Percentiles rank a stretch among this genome's conserved stretches.
phyloP scores from a whole-genome alignment of 1,140 invertebrate genomes.

The Calliphora vicina region DNA sequence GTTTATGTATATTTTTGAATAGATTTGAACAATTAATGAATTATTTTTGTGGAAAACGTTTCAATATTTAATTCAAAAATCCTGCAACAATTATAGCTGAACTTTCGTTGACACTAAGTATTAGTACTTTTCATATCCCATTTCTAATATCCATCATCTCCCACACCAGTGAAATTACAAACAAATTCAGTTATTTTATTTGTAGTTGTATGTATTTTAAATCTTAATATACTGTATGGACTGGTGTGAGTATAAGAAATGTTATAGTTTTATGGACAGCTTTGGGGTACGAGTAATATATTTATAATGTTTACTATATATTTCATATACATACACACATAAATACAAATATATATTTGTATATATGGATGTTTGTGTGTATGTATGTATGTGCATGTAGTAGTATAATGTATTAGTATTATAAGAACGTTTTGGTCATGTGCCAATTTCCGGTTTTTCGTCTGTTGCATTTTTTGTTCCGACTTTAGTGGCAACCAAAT shows the following conservation, averaged over 20 bases:
- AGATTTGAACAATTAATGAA: too few species aligned
- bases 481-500: background rate
- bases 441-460: conserved; percentile 27
- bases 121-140: too few species aligned
- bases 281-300: background rate
- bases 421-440: conserved; percentile 27
- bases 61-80: too few species aligned
- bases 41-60: too few species aligned
- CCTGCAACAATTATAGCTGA: too few species aligned
- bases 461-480: conserved; percentile 21
- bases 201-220: background rate
- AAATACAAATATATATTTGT: background rate
- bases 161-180: background rate
- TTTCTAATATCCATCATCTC: background rate
- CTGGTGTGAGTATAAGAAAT: background rate
- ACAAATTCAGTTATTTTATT: background rate
- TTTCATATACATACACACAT: too few species aligned
- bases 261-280: background rate
- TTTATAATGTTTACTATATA: background rate
- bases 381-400: background rate
- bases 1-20: too few species aligned
- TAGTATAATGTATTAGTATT: background rate
- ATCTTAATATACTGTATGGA: background rate
- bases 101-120: too few species aligned
- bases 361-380: background rate